Base-by-base conservation (phyloP, 1,140 invertebrate genomes). In the Drosophila bipectinata region DNA sequence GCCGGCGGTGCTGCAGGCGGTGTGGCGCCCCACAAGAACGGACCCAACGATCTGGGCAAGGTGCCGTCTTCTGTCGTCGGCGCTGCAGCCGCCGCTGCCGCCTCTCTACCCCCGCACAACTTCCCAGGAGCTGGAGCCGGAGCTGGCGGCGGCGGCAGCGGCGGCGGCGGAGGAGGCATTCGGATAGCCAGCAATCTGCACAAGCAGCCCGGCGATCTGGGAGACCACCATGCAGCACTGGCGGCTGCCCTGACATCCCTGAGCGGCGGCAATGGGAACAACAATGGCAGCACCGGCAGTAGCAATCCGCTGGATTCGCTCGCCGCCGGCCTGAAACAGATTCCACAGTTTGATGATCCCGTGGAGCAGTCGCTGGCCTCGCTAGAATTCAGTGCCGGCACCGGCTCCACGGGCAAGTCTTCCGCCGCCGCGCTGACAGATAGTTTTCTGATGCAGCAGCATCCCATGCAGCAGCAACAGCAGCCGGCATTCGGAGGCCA, bases 351-450 rank as follows among this genome's bases (percentile, higher is more conserved):
- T 82, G 90, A 93, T 45, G 94, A 95, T 89, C 94, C 94, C n/a
- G 92, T 95, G 68, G 94, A 95, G 87, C 93, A 94, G 71, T 94
- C 94, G 26, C 92, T 95, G 55, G 94, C 94, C 37, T 94, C 93
- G 63, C 83, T 95, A 14, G 94, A 95, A 90, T 93, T 94, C 34
- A 91, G 83, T 28, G 91, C 94, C 7, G 93, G 93, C 9, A 37
- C 71, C 15, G 66, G 69, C 12, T 69, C 77, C 37, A 74, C 89
- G 39, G 85, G 83, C 52, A 91, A 90, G 39, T 77, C 81, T 1
- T 47, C 44, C 15, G 15, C 12, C 39, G n/a, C 15, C 44, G 58
- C 59, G 51, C 54, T 77, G 45, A 64, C 81, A 30, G 90, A 91
- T 62, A 90, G 75, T 57, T 91, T 91, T 73, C 69, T 90, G 39